These are phyloP conservation scores for Eurytoma adleriae DNA, from an alignment of 2,888 invertebrate species.

Conservation along the genomic window DNA sequence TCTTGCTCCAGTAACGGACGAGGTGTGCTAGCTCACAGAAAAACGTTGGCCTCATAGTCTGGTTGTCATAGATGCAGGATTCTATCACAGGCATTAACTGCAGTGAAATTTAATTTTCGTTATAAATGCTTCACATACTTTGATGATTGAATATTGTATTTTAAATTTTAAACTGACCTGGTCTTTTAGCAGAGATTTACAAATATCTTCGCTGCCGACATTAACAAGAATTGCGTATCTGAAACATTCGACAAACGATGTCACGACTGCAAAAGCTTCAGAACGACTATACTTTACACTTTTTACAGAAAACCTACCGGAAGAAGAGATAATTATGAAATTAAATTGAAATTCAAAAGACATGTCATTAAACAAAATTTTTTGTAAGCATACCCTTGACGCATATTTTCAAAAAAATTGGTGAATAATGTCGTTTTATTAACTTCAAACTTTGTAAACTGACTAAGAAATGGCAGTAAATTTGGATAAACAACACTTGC, in stretches of 20 bases:
- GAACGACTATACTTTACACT: conserved; percentile 80
- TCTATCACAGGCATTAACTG: conserved; percentile 77
- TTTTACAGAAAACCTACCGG: conserved; percentile 80
- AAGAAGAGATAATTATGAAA: conserved; percentile 15
- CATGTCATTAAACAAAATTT: neutral
- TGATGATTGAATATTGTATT: neutral
- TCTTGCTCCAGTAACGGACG: conserved; percentile 79
- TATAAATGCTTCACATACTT: conserved; percentile 2
- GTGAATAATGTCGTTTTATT: conserved; percentile 79
- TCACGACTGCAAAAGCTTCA: conserved; percentile 83
- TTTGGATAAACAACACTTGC: conserved; percentile 85
- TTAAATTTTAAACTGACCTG: conserved; percentile 63
- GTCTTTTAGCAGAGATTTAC: conserved; percentile 74
- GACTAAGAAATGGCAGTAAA: conserved; percentile 86
- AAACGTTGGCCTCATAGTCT: conserved; percentile 74
- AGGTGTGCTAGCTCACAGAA: conserved; percentile 78
- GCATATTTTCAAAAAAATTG: conserved; percentile 84
- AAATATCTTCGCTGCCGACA: conserved; percentile 75
- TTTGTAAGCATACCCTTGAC: conserved; percentile 78
- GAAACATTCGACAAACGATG: conserved; percentile 86
- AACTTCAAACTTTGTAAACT: conserved; percentile 79
- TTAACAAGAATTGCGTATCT: conserved; percentile 80
- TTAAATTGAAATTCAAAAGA: neutral
- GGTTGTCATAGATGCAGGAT: conserved; percentile 75
- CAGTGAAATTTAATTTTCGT: conserved; percentile 64